These are phyloP conservation scores for Cebidichthys violaceus DNA, from an alignment of 2,113 vertebrate species.

Conservation along the genomic window DNA sequence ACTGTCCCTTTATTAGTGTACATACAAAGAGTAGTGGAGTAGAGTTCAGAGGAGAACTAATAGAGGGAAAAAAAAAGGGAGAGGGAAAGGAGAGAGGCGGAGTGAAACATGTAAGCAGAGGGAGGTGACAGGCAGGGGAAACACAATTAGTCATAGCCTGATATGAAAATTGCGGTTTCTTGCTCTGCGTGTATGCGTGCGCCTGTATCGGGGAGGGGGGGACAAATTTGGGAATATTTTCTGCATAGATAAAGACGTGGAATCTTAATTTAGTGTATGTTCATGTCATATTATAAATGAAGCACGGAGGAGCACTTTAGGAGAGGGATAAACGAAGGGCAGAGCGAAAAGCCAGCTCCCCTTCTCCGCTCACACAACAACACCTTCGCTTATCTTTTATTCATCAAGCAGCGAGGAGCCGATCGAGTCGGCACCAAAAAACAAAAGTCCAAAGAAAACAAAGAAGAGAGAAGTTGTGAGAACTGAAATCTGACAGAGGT, in stretches of 20 bases:
- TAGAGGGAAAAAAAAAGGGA: slow-evolving; percentile 22
- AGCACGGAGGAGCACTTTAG: slow-evolving; percentile 34
- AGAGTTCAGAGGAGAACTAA: slow-evolving; percentile 29
- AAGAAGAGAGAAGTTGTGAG: slow-evolving; percentile 29
- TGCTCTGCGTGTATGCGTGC: slow-evolving; percentile 11
- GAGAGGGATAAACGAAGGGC: slow-evolving; percentile 39
- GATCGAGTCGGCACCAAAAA: slow-evolving; percentile 25
- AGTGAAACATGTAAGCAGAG: slow-evolving; percentile 52
- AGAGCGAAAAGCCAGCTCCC: not conserved
- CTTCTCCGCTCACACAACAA: slow-evolving; percentile 35
- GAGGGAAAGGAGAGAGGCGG: slow-evolving; percentile 11
- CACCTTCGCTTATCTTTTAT: slow-evolving; percentile 63
- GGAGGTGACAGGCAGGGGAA: slow-evolving; percentile 53
- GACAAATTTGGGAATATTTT: slow-evolving; percentile 43
- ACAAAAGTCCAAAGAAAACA: slow-evolving; percentile 33
- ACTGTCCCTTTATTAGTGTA: slow-evolving; percentile 82
- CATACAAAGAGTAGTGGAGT: slow-evolving; percentile 78
- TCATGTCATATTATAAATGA: slow-evolving; percentile 50
- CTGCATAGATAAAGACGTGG: slow-evolving; percentile 38
- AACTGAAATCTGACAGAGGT: slow-evolving; percentile 6
- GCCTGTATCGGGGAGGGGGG: slow-evolving; percentile 6
- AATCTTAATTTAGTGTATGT: slow-evolving; percentile 48
- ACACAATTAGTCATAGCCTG: slow-evolving; percentile 74
- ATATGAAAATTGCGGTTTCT: slow-evolving; percentile 65
- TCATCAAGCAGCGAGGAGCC: slow-evolving; percentile 39